Conservation (phyloP, 2,797 vertebrate species). For the Poeciliopsis gracilis region DNA sequence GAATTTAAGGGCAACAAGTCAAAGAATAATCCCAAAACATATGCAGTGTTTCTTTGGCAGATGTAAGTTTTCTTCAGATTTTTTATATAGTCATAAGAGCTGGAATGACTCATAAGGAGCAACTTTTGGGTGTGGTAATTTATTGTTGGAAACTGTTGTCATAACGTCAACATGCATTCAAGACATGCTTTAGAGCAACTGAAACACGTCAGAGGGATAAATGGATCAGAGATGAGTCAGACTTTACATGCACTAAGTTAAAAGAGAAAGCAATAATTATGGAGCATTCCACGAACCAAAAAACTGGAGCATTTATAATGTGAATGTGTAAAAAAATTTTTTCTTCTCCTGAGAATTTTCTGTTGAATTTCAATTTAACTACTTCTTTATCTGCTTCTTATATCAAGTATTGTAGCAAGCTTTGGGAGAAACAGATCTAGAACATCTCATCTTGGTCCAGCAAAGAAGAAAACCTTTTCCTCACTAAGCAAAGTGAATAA, state of each 20-base stretch:
- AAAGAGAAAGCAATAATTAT: not conserved
- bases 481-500: not conserved
- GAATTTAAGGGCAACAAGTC: not conserved
- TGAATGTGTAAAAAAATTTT: not conserved
- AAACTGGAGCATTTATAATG: not conserved
- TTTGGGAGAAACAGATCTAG: not conserved
- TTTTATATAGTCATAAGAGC: not conserved
- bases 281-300: not conserved
- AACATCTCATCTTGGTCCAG: not conserved
- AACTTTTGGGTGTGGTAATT: not conserved
- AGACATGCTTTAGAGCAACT: not conserved
- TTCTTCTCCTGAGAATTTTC: not conserved
- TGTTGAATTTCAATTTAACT: not conserved
- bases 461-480: not conserved
- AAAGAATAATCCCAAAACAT: not conserved
- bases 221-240: not conserved
- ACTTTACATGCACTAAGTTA: not conserved
- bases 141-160: not conserved
- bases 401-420: not conserved
- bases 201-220: not conserved
- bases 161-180: not conserved
- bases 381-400: not conserved
- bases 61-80: not conserved
- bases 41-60: not conserved
- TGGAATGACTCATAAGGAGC: not conserved